A percentile compares a stretch with the other conserved stretches of the same genome.
These are phyloP conservation scores for Lapara coniferarum DNA, from an alignment of 2,888 invertebrate genomes.

Conservation along the genomic window DNA sequence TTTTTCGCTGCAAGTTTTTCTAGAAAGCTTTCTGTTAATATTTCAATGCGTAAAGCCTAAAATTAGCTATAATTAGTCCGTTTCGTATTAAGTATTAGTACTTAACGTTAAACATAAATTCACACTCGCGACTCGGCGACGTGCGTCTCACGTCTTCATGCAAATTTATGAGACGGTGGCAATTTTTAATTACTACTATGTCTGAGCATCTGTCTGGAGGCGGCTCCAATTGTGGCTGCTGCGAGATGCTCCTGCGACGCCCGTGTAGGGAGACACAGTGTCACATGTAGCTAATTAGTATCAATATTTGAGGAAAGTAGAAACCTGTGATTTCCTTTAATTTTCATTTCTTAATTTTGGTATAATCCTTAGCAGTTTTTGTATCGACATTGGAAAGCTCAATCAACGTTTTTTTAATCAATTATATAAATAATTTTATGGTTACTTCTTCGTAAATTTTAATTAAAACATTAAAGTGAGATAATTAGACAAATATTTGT, in stretches of 20 bases:
- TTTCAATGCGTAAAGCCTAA: no score
- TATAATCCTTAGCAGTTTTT: no score
- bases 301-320: background rate
- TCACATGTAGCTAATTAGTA: constrained; percentile 1
- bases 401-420: no score
- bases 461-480: no score
- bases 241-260: constrained; percentile 25
- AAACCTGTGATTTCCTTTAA: background rate
- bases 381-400: no score
- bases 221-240: constrained; percentile 37
- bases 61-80: background rate
- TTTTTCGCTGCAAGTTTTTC: no score
- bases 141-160: constrained; percentile 54
- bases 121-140: constrained; percentile 29
- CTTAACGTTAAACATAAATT: constrained; percentile 29
- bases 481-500: no score
- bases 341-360: background rate
- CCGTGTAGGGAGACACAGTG: constrained; percentile 9
- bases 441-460: no score
- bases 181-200: constrained; percentile 80
- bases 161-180: constrained; percentile 69
- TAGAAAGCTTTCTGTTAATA: no score
- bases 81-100: background rate
- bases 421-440: no score
- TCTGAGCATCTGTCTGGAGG: constrained; percentile 77